Evolutionary conservation across 2,113 vertebrate genomes (phyloP), one percentile per base, ranked within the genome.

Genomic region (Cavia porcellus): DNA sequence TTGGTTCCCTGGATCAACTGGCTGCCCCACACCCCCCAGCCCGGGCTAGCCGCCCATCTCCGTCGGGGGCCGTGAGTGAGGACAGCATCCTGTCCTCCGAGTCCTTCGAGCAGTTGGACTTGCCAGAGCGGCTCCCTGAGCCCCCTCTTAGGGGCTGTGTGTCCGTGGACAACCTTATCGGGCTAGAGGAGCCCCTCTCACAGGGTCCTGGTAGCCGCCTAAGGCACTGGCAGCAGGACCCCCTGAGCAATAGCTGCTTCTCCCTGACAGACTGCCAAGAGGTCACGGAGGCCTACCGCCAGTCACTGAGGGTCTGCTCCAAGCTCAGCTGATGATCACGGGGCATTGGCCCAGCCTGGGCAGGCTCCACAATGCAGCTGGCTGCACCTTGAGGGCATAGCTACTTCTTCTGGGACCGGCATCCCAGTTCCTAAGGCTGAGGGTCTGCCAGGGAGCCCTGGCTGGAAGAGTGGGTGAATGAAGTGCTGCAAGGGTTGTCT

Each of bases 61-160:
- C 74, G 8, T 77, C 74, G 0, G 98, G 98, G 0, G 99, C 99
- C 0, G 98, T 99, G 92, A 99, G 99, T 0, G 99, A 99, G 98
- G 99, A 99, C 97, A 99, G 99, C 98, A 99, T 99, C 96, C 99
- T 99, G 70, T 99, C 99, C 92, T 99, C 99, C 0, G 99, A 99
- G 97, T 99, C 99, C 89, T 99, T 99, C 1, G 99, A 99, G 72
- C 99, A 99, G 92, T 98, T 99, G 22, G 99, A 99, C 96, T 98
- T 99, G 68, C 99, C 99, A 0, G 97, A 99, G 50, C 97, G 98
- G 3, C 92, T 97, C 3, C 87, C 98, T 0, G 0, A 70, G 0
- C 85, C 55, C 80, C 81, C 72, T 32, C 98, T 99, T 99, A 98
- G 99, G 94, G 99, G 98, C 89, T 99, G 99, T 0, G 97, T 99